Evolutionary conservation across 2,888 invertebrate species (phyloP).

Genomic region (Limnephilus lunatus): DNA sequence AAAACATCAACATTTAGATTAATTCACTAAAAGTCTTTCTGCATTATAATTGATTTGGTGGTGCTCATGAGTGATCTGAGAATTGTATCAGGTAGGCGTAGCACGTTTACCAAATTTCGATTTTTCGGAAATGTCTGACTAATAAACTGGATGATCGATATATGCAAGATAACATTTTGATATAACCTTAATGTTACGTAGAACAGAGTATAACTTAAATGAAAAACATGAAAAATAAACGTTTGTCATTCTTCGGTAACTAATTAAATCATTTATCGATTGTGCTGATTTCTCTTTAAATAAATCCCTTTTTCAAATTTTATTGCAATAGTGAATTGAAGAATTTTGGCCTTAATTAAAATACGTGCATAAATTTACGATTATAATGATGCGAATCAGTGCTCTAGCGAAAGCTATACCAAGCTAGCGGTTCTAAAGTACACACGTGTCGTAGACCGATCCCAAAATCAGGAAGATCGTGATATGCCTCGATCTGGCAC

Average conservation of each 20-base stretch:
- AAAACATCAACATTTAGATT: no score
- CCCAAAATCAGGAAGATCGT: no score
- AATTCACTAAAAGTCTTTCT: no score
- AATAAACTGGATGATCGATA: no score
- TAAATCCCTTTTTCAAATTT: background rate
- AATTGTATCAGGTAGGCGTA: no score
- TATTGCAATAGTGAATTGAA: background rate
- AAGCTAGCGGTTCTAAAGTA: background rate
- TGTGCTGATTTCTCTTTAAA: background rate
- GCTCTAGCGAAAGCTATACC: constrained; percentile 41
- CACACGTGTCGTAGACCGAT: no score
- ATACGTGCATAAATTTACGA: background rate
- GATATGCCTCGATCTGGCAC: no score
- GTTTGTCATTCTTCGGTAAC: background rate
- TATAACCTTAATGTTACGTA: background rate
- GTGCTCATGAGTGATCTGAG: no score
- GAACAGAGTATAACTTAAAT: background rate
- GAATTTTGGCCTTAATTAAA: background rate
- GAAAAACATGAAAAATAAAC: background rate
- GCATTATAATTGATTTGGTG: no score
- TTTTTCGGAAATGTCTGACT: no score
- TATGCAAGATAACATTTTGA: background rate
- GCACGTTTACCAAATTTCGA: no score
- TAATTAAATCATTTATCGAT: background rate
- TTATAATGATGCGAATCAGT: background rate